Base-by-base conservation (phyloP, 1,140 invertebrate genomes). In the Pogonus chalceus region DNA sequence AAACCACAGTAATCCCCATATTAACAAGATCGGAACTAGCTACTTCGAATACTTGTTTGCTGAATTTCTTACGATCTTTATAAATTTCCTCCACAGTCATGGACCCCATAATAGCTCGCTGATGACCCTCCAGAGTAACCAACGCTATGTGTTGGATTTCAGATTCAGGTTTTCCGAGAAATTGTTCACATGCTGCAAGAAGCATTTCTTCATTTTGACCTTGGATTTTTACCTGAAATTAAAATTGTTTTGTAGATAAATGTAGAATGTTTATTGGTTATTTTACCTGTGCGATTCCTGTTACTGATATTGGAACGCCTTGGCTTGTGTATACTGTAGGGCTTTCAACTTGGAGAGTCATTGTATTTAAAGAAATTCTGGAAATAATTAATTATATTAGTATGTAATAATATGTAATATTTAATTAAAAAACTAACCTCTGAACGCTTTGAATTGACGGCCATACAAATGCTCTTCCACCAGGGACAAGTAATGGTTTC, bases 51-150 rank as follows among this genome's bases (percentile, higher is more conserved):
- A 96, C 92, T 76, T 96, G 90, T 71, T 96, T 96, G 58, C 92
- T 96, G 73, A 98, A 98, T 73, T 98, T 98, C 76, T 98, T 97
- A 47, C 96, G 81, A 69, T 98, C 95, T 72, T 97, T 97, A 72
- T 98, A 98, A 67, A 98, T 98, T 77, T 98, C 95, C 78, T 97
- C 94, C 10, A 98, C 94, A 26, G 93, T 96, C 94, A 98, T 98
- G 57, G 91, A 93, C 7, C 95, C 95, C 94, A 98, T 98, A 54
- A 98, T 98, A 55, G 94, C 94, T 60, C 95, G 76, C 74, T 98
- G 95, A 72, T 98, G 95, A 58, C 95, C 95, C 75, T 98, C 95
- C 20, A 98, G 73, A 39, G 95, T 98, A 35, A 96, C 93, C 47
- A 96, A 76, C 21, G 94, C 94, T 68, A 98, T 92, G 62, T 90